These are phyloP conservation scores for Dolichopus griseipennis DNA, from an alignment of 2,888 invertebrate genomes.

Conservation along the genomic window DNA sequence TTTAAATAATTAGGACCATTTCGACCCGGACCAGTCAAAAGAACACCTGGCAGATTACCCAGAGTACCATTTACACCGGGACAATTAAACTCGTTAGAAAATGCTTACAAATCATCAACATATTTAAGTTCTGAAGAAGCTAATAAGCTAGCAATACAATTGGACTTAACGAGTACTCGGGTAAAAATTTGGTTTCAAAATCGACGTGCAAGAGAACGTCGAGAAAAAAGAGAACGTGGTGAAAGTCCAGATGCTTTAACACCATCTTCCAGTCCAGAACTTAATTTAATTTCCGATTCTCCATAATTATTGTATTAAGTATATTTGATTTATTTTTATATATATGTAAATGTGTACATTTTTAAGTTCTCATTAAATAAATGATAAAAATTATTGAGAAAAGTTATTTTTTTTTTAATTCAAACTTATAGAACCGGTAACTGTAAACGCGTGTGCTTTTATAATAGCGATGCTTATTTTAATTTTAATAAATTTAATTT, in stretches of 20 bases:
- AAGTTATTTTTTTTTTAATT: too few species aligned
- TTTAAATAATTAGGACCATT: constrained; percentile 28
- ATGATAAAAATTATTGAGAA: too few species aligned
- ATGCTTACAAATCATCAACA: constrained; percentile 53
- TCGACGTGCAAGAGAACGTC: constrained; percentile 62
- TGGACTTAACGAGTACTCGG: constrained; percentile 57
- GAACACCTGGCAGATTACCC: constrained; percentile 53
- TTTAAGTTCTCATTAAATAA: too few species aligned
- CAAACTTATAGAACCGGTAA: too few species aligned
- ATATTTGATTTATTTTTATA: too few species aligned
- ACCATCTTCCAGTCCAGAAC: not conserved
- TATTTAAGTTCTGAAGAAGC: constrained; percentile 62
- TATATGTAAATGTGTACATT: too few species aligned
- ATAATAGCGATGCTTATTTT: too few species aligned
- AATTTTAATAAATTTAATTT: too few species aligned
- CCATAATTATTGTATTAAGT: not conserved
- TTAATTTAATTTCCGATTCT: not conserved
- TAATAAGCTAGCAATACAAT: constrained; percentile 48
- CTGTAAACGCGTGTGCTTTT: too few species aligned
- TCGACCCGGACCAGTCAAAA: constrained; percentile 42
- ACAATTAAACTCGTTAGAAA: constrained; percentile 56
- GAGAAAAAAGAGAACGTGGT: constrained; percentile 50
- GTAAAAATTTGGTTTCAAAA: constrained; percentile 77
- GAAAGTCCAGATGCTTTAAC: constrained; percentile 23
- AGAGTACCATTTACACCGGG: constrained; percentile 61